These are phyloP conservation scores for Sebastes fasciatus DNA, from an alignment of 2,113 vertebrate species.

Conservation along the genomic window DNA sequence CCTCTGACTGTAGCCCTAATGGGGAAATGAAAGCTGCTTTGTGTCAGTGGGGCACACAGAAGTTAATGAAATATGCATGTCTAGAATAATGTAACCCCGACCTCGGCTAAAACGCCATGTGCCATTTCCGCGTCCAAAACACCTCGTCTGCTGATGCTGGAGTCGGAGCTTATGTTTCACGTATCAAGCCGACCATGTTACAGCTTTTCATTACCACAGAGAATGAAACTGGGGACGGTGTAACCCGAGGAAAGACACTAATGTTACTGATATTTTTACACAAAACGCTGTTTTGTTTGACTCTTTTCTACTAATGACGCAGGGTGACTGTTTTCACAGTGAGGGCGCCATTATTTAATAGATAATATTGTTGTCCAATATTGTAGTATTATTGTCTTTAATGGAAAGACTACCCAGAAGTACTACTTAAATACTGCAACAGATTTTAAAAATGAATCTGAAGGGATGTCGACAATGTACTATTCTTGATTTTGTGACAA, in stretches of 20 bases:
- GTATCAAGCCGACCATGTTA: slow-evolving; percentile 25
- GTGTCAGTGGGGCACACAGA: slow-evolving; percentile 67
- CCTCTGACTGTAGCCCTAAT: slow-evolving; percentile 46
- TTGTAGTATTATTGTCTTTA: not conserved
- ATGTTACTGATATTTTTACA: slow-evolving; percentile 21
- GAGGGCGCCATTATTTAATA: not conserved
- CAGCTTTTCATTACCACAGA: slow-evolving; percentile 39
- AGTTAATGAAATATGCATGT: slow-evolving; percentile 73
- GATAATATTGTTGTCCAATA: too few relatives aligned
- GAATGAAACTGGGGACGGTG: slow-evolving; percentile 18
- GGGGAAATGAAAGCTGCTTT: slow-evolving; percentile 76
- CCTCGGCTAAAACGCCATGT: slow-evolving; percentile 42
- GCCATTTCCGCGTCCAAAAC: slow-evolving; percentile 55
- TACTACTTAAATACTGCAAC: not conserved
- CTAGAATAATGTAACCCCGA: slow-evolving; percentile 56
- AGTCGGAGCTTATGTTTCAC: slow-evolving; percentile 41
- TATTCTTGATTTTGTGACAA: not conserved
- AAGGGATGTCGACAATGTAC: not conserved
- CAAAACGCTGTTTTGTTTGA: slow-evolving; percentile 14
- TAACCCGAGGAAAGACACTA: slow-evolving; percentile 15
- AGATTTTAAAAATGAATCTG: not conserved
- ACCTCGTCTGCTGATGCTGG: slow-evolving; percentile 20
- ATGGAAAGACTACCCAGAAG: not conserved
- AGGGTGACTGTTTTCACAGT: not conserved
- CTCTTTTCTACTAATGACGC: not conserved